Conservation (phyloP, 2,797 vertebrate species). For the Enteromius thamalakanensis region DNA sequence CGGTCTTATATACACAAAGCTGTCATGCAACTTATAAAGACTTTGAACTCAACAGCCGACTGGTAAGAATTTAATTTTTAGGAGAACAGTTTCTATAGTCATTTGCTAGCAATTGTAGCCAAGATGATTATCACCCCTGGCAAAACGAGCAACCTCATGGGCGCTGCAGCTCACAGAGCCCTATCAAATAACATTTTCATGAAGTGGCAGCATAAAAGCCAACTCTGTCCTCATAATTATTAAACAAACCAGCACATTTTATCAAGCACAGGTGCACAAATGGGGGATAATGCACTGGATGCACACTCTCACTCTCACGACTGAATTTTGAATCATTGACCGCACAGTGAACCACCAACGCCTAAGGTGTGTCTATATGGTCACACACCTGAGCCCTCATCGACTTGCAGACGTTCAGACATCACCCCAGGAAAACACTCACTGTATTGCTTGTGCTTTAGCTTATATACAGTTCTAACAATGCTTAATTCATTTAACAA, state of each 20-base stretch:
- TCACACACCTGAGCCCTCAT: background rate
- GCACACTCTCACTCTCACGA: background rate
- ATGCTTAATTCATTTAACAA: background rate
- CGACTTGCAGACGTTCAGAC: background rate
- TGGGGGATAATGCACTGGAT: slow-evolving; percentile 4
- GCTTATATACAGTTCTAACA: background rate
- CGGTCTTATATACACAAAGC: background rate
- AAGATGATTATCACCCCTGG: slow-evolving; percentile 28
- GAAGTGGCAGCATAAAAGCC: slow-evolving; percentile 3
- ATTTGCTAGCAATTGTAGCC: slow-evolving; percentile 11
- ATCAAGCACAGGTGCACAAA: slow-evolving; percentile 19
- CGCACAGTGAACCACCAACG: slow-evolving; percentile 10
- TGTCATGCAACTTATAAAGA: background rate
- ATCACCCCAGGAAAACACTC: background rate
- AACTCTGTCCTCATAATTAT: slow-evolving; percentile 4
- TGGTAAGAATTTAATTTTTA: background rate
- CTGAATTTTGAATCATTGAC: slow-evolving; percentile 52
- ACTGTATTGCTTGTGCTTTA: background rate
- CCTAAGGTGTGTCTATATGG: background rate
- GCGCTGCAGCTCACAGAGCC: background rate
- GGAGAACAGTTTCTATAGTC: background rate
- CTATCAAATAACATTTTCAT: slow-evolving; percentile 33
- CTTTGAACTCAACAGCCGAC: background rate
- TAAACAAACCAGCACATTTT: slow-evolving; percentile 9
- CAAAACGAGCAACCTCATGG: slow-evolving; percentile 7